These are phyloP conservation scores for Meteorus sp. DNA, from an alignment of 1,140 invertebrate species.

Conservation along the genomic window DNA sequence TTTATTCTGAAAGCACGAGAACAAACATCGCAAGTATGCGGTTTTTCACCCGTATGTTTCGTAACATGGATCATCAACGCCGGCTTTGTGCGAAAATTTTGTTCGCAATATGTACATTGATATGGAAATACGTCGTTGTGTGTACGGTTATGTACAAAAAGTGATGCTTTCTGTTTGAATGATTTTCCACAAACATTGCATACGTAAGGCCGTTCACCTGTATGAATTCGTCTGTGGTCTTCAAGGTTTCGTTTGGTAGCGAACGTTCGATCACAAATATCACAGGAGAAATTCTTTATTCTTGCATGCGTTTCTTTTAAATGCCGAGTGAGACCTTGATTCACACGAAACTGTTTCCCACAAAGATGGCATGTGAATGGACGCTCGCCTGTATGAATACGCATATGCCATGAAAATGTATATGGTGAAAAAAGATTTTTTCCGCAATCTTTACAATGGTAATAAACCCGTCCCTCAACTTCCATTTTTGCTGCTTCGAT, in stretches of 20 bases:
- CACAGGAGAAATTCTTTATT: conserved; percentile 63
- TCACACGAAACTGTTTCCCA: conserved; percentile 72
- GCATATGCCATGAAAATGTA: conserved; percentile 64
- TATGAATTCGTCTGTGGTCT: conserved; percentile 65
- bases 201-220: conserved; percentile 63
- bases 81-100: conserved; percentile 64
- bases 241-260: conserved; percentile 57
- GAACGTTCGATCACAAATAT: conserved; percentile 61
- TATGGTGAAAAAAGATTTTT: conserved; percentile 65
- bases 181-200: conserved; percentile 64
- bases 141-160: conserved; percentile 60
- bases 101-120: conserved; percentile 65
- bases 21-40: conserved; percentile 67
- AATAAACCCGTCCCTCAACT: conserved; percentile 57
- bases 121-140: conserved; percentile 64
- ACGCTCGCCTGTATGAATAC: conserved; percentile 73
- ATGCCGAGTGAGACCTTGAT: conserved; percentile 65
- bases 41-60: conserved; percentile 69
- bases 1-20: conserved; percentile 61
- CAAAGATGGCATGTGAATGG: conserved; percentile 74
- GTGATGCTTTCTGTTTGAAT: conserved; percentile 63
- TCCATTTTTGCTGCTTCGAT: conserved; percentile 53
- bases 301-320: conserved; percentile 67
- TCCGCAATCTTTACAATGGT: conserved; percentile 63
- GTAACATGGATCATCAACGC: conserved; percentile 63